These are phyloP conservation scores for Antheraea assamensis DNA, from an alignment of 2,888 invertebrate genomes.

Conservation along the genomic window DNA sequence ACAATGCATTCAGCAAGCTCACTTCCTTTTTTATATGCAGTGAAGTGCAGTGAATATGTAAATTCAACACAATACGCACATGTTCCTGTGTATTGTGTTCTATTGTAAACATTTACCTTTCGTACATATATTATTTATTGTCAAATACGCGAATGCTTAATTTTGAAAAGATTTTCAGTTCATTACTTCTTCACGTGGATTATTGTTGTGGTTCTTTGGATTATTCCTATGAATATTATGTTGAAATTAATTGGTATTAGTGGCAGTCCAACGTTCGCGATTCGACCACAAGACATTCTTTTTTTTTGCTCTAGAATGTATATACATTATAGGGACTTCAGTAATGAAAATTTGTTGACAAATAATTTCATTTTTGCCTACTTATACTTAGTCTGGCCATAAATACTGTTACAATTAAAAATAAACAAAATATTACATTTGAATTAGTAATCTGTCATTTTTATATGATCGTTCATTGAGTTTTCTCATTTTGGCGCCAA, in stretches of 20 bases:
- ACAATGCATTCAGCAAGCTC: not conserved
- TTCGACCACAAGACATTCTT: too few relatives aligned
- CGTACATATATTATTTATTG: not conserved
- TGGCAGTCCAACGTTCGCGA: too few relatives aligned
- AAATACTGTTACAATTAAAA: too few relatives aligned
- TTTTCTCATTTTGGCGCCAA: too few relatives aligned
- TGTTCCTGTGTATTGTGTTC: not conserved
- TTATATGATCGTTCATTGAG: too few relatives aligned
- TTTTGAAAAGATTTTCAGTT: slow-evolving; percentile 6
- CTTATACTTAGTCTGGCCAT: too few relatives aligned
- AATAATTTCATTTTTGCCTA: too few relatives aligned
- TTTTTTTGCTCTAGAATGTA: too few relatives aligned
- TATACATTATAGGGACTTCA: too few relatives aligned
- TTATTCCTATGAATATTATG: not conserved
- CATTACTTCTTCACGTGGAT: not conserved
- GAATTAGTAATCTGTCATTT: too few relatives aligned
- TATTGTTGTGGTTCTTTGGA: not conserved
- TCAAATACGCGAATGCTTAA: not conserved
- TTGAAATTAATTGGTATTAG: not conserved
- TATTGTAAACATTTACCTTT: not conserved
- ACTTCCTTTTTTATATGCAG: not conserved
- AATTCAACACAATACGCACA: not conserved
- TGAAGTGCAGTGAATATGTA: not conserved
- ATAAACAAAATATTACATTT: too few relatives aligned
- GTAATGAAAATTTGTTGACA: too few relatives aligned